phyloP scores from a whole-genome alignment of 2,797 vertebrate species.

The Crocodylus rhombifer region DNA sequence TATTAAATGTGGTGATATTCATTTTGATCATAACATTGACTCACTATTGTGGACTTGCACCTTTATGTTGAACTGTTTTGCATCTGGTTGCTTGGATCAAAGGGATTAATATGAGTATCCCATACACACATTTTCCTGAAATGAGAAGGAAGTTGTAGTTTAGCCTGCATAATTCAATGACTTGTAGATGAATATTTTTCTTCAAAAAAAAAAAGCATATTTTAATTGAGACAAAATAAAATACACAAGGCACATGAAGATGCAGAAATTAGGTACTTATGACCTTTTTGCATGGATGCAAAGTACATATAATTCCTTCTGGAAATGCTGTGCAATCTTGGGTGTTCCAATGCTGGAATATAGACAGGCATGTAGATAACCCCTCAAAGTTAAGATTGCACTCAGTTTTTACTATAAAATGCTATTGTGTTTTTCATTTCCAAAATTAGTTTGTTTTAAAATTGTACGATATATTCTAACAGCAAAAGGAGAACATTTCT shows the following conservation, averaged over 20 bases:
- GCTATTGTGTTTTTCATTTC: background rate
- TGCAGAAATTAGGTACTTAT: too few relatives aligned
- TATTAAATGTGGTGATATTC: background rate
- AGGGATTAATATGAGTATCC: background rate
- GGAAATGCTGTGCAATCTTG: background rate
- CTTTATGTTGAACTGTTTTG: background rate
- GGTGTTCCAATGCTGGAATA: background rate
- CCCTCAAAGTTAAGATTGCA: background rate
- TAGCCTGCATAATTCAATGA: background rate
- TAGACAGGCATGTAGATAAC: background rate
- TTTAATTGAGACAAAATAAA: background rate
- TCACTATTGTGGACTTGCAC: background rate
- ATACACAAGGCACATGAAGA: background rate
- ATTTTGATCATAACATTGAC: background rate
- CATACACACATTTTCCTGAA: background rate
- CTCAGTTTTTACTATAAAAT: background rate
- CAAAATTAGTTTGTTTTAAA: background rate
- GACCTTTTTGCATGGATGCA: too few relatives aligned
- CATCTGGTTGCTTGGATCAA: background rate
- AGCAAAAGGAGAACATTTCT: background rate
- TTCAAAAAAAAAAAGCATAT: background rate
- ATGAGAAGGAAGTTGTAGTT: background rate
- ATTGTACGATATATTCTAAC: background rate
- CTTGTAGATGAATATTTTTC: background rate
- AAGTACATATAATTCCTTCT: too few relatives aligned